These are phyloP conservation scores for Lerema accius DNA, from an alignment of 1,140 invertebrate species.

Conservation along the genomic window DNA sequence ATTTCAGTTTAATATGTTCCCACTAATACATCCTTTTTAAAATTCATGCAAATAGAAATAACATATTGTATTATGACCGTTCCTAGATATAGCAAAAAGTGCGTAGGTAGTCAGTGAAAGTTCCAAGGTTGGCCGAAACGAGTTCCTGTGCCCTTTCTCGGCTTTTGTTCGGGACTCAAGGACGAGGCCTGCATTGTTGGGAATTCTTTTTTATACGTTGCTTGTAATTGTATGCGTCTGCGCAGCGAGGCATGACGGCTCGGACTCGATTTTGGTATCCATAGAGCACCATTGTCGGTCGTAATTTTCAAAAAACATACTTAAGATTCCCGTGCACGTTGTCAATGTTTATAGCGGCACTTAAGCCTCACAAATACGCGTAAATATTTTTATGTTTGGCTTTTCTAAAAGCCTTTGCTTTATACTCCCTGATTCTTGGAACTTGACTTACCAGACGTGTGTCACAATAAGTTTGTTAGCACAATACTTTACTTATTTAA, in stretches of 20 bases:
- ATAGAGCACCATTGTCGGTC: conserved; percentile 52
- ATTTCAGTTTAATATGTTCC: too few species aligned
- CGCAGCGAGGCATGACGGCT: conserved; percentile 63
- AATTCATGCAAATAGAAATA: too few species aligned
- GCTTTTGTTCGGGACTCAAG: conserved; percentile 79
- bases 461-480: not conserved
- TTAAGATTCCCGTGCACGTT: conserved; percentile 28
- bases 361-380: conserved; percentile 39
- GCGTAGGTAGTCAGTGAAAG: conserved; percentile 79
- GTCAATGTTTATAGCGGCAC: conserved; percentile 50
- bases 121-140: conserved; percentile 75
- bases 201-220: conserved; percentile 66
- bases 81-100: conserved; percentile 56
- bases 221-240: conserved; percentile 77
- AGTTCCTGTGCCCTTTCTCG: conserved; percentile 80
- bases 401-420: conserved; percentile 20
- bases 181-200: conserved; percentile 76
- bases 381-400: conserved; percentile 44
- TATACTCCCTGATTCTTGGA: not conserved
- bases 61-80: conserved; percentile 33
- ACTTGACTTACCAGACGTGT: not conserved
- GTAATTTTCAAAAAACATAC: conserved; percentile 23
- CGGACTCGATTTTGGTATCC: conserved; percentile 48
- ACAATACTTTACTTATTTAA: too few species aligned
- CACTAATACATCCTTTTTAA: too few species aligned